Percentiles rank a stretch among this genome's conserved stretches.
phyloP scores from a whole-genome alignment of 2,113 vertebrate genomes.

The Taxidea taxus region DNA sequence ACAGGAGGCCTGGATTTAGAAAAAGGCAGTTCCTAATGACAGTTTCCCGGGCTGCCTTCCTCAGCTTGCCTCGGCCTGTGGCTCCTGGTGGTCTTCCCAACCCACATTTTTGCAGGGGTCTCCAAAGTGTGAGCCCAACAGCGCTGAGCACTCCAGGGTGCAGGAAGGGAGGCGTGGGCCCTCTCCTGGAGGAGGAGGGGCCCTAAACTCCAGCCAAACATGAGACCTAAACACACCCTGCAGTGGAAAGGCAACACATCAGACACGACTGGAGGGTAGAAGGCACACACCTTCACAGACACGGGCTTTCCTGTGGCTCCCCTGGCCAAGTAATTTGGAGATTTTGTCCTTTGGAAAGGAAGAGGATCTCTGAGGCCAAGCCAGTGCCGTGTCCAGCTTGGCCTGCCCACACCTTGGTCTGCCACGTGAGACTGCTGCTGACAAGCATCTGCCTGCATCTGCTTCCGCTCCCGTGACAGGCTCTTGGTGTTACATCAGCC shows the following conservation, averaged over 20 bases:
- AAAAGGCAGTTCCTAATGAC: not conserved
- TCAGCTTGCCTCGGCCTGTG: slow-evolving; percentile 33
- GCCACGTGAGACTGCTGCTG: not conserved
- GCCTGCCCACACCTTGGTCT: not conserved
- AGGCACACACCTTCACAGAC: not conserved
- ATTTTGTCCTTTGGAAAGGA: not conserved
- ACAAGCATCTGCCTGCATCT: not conserved
- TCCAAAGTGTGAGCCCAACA: slow-evolving; percentile 55
- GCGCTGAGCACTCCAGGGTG: not conserved
- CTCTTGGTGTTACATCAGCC: not conserved
- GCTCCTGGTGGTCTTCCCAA: slow-evolving; percentile 25
- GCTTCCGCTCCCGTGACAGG: not conserved
- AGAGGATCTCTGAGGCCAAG: not conserved
- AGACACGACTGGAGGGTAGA: not conserved
- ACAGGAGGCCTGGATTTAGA: not conserved
- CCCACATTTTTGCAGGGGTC: not conserved
- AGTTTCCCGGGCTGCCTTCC: not conserved
- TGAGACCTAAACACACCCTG: not conserved
- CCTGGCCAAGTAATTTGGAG: not conserved
- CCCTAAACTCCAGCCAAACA: not conserved
- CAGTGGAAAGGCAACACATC: not conserved
- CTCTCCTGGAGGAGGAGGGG: not conserved
- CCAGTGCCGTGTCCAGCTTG: no score
- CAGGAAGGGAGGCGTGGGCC: not conserved
- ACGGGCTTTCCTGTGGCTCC: not conserved